Conservation (phyloP, 2,113 vertebrate genomes). For the Zapus hudsonius region DNA sequence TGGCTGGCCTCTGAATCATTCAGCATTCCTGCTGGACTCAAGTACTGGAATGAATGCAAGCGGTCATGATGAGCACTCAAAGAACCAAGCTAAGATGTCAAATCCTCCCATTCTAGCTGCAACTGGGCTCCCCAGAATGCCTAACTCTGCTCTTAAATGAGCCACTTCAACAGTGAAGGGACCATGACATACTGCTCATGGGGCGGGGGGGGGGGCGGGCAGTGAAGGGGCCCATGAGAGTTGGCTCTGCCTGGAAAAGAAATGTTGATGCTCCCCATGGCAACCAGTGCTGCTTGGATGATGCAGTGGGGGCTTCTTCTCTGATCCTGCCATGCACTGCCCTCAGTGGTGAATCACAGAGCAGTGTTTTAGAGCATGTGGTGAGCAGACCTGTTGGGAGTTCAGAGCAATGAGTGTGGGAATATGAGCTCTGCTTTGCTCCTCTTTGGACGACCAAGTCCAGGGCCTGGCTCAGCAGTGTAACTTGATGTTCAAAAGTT, state of each 20-base stretch:
- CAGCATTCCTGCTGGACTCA: neutral
- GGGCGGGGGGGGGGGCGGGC: too few species aligned
- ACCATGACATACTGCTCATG: neutral
- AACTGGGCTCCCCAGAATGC: neutral
- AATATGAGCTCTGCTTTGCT: accelerated
- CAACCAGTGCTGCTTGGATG: accelerated
- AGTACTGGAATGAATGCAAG: neutral
- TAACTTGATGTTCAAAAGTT: neutral
- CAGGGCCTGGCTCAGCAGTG: neutral
- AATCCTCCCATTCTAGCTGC: neutral
- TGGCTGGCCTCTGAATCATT: too few species aligned
- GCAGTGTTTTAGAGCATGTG: neutral
- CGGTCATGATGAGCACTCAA: accelerated
- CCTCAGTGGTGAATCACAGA: neutral
- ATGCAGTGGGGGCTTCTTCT: too few species aligned
- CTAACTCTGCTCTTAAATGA: too few species aligned
- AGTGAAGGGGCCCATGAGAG: neutral
- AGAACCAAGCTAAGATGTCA: neutral
- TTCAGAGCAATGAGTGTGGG: neutral
- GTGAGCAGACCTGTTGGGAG: accelerated
- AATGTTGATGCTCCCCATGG: accelerated
- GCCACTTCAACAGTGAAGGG: neutral
- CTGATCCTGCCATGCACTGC: neutral
- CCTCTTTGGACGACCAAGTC: accelerated
- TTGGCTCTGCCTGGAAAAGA: neutral